phyloP scores from a whole-genome alignment of 2,888 invertebrate species.

The Diarsia dahlii region DNA sequence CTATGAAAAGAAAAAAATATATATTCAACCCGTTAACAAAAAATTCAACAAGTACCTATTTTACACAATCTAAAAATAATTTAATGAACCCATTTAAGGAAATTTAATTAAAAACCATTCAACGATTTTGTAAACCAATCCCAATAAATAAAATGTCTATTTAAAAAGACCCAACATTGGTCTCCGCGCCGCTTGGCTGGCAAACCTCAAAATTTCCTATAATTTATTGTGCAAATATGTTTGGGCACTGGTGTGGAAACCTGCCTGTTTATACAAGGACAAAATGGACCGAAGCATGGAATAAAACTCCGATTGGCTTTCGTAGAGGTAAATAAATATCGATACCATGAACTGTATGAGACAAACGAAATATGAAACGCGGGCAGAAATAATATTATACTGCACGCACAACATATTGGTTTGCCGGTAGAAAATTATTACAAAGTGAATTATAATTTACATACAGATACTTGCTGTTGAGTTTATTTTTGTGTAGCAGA shows the following conservation, averaged over 20 bases:
- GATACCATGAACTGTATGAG: slow-evolving; percentile 25
- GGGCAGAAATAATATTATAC: slow-evolving; percentile 25
- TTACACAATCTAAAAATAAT: not conserved
- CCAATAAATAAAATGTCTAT: slow-evolving; percentile 26
- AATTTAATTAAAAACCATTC: not conserved
- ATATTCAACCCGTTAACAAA: not conserved
- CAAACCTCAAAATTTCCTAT: slow-evolving; percentile 30
- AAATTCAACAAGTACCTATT: not conserved
- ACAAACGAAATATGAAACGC: slow-evolving; percentile 50
- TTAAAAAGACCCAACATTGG: slow-evolving; percentile 28
- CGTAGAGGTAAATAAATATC: slow-evolving; percentile 52
- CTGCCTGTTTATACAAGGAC: slow-evolving; percentile 53
- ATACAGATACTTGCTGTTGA: not conserved
- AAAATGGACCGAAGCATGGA: slow-evolving; percentile 32
- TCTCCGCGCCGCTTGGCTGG: slow-evolving; percentile 26
- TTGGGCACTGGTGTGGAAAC: slow-evolving; percentile 55
- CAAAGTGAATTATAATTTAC: not conserved
- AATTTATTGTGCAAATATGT: slow-evolving; percentile 59
- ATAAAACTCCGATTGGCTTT: slow-evolving; percentile 54
- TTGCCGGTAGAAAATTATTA: not conserved
- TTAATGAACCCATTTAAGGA: not conserved
- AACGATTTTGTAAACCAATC: not conserved
- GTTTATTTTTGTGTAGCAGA: no score
- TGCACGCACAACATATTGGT: slow-evolving; percentile 10
- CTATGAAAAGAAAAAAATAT: no score